Evolutionary conservation across 2,113 vertebrate genomes (phyloP).

Genomic region (Typhlomys cinereus): DNA sequence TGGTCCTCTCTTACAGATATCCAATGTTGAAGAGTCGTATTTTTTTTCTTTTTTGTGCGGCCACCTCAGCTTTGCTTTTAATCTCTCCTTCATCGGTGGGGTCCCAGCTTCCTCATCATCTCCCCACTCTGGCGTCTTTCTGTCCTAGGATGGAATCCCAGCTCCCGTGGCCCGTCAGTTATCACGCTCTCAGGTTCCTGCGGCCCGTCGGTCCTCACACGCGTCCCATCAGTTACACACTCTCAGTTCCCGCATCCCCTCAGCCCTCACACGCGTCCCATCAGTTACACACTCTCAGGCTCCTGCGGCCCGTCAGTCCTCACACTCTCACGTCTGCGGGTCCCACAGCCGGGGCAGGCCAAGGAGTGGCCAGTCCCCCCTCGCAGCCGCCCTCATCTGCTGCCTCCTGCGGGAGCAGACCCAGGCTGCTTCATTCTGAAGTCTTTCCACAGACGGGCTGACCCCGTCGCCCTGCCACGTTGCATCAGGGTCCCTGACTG

Average conservation of each 20-base stretch:
- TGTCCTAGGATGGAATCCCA: rapidly evolving
- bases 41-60: not conserved
- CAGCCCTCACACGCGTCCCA: rapidly evolving
- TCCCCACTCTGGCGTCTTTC: rapidly evolving
- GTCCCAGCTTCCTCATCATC: not conserved
- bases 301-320: rapidly evolving
- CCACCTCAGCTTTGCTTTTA: not conserved
- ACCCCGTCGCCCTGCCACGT: rapidly evolving
- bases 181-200: rapidly evolving
- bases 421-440: rapidly evolving
- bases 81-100: not conserved
- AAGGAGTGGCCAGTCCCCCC: rapidly evolving
- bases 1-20: too few species aligned
- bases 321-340: rapidly evolving
- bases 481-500: rapidly evolving
- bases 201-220: rapidly evolving
- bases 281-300: rapidly evolving
- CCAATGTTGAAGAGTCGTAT: too few species aligned
- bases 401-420: rapidly evolving
- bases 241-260: rapidly evolving
- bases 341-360: not conserved
- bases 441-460: rapidly evolving
- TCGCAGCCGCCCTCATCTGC: rapidly evolving
- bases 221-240: too few species aligned
- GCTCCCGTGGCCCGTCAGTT: rapidly evolving